Evolutionary conservation across 1,140 invertebrate genomes (phyloP).

Genomic region (Trichoplusia ni): DNA sequence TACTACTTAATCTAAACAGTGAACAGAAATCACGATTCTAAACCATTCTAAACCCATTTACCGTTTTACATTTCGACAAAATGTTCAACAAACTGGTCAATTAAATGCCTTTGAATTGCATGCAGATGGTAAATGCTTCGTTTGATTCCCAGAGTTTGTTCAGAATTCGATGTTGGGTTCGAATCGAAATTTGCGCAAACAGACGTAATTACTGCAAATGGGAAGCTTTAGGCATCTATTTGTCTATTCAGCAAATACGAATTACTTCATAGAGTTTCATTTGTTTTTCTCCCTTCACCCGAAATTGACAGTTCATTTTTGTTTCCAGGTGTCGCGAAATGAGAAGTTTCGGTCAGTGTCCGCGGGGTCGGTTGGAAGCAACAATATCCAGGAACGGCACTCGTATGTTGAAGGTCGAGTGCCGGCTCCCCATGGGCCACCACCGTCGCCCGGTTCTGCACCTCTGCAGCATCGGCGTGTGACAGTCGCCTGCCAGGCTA

Average conservation of each 20-base stretch:
- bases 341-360: conserved; percentile 74
- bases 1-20: conserved; percentile 30
- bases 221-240: not conserved
- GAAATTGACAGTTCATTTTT: conserved; percentile 29
- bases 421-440: conserved; percentile 71
- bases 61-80: conserved; percentile 34
- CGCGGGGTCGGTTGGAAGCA: conserved; percentile 50
- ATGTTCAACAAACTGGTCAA: conserved; percentile 43
- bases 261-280: not conserved
- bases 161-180: not conserved
- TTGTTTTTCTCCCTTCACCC: not conserved
- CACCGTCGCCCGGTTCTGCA: conserved; percentile 76
- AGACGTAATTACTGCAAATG: not conserved
- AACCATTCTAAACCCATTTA: conserved; percentile 19
- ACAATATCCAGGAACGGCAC: conserved; percentile 49
- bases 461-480: conserved; percentile 61
- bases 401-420: conserved; percentile 62
- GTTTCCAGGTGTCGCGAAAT: conserved; percentile 66
- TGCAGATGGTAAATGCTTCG: conserved; percentile 24
- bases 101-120: conserved; percentile 42
- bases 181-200: not conserved
- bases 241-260: not conserved
- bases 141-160: conserved; percentile 23
- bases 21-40: conserved; percentile 11
- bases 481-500: conserved; percentile 75